Evolutionary conservation across 2,888 invertebrate genomes (phyloP).

Genomic region (Amphimallon solstitiale): DNA sequence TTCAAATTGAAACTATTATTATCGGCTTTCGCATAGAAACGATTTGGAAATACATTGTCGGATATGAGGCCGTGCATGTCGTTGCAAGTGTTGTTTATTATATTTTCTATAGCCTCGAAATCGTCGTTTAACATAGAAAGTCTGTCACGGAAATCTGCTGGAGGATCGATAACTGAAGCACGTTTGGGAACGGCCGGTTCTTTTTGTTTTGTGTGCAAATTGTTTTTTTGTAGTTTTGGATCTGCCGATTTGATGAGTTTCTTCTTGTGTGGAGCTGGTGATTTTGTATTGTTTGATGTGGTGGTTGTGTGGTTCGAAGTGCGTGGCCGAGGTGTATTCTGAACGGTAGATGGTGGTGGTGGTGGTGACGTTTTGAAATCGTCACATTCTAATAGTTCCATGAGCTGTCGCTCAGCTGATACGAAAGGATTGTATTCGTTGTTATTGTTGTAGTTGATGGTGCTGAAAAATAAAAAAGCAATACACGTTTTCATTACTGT

Average conservation of each 20-base stretch:
- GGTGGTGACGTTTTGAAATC: slow-evolving; percentile 62
- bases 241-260: slow-evolving; percentile 43
- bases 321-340: slow-evolving; percentile 59
- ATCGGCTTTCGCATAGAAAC: slow-evolving; percentile 20
- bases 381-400: slow-evolving; percentile 79
- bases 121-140: slow-evolving; percentile 52
- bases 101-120: slow-evolving; percentile 60
- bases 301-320: slow-evolving; percentile 53
- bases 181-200: slow-evolving; percentile 51
- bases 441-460: slow-evolving; percentile 28
- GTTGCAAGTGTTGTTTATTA: slow-evolving; percentile 54
- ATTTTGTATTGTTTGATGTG: slow-evolving; percentile 41
- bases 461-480: neutral
- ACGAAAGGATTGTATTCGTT: slow-evolving; percentile 80
- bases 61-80: neutral
- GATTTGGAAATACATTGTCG: neutral
- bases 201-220: slow-evolving; percentile 35
- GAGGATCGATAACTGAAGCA: slow-evolving; percentile 62
- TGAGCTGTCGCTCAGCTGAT: slow-evolving; percentile 83
- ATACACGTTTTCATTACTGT: too few relatives aligned
- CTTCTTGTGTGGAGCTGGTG: slow-evolving; percentile 28
- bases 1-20: slow-evolving; percentile 42
- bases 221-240: slow-evolving; percentile 23
- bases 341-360: slow-evolving; percentile 44
- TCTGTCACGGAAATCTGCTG: slow-evolving; percentile 61